Evolutionary conservation across 2,113 vertebrate genomes (phyloP), one percentile per base, ranked within the genome.

Genomic region (Silurus meridionalis): DNA sequence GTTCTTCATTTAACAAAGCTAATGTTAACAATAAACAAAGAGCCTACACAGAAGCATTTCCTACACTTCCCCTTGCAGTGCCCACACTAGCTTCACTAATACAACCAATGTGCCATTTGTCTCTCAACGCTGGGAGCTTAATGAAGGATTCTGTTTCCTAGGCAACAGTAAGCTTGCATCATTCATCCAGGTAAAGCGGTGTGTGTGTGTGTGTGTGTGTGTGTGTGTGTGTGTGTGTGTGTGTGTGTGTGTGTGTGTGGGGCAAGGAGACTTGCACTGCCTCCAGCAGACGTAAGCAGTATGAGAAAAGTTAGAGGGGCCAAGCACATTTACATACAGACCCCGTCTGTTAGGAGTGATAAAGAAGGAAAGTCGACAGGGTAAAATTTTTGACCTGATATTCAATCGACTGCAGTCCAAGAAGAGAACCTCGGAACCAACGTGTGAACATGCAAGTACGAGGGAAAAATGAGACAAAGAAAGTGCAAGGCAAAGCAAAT

Each of bases 81-180:
- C 85, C 84, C 67, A 84, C 82, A 63, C 52, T 67, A 50, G 60
- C 21, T 74, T 71, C 50, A 81, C 77, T 84, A 71, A 84, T 55
- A 86, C 72, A 87, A 80, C 57, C 23, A 88, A 82, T 82, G 72
- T 50, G 55, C 61, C 37, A 69, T 88, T 86, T 67, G 66, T 87
- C 88, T 87, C 61, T 85, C 82, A 78, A 85, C 48, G 48, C 82
- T 60, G 37, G 63, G 61, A n/a, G 82, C 82, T 83, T 88, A 87
- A 84, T 57, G 63, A 89, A 83, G 84, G 82, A 87, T 82, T 71
- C 48, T 11, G 89, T 90, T 88, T 69, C 88, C 85, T 61, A 67
- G 91, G 87, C 63, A 89, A 91, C 88, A 61, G 55, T 60, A 86
- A 80, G 75, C 82, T 82, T 83, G 83, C 89, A 90, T 88, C 82